Conservation (phyloP, 1,140 invertebrate species). For the Zaprionus lachaisei region DNA sequence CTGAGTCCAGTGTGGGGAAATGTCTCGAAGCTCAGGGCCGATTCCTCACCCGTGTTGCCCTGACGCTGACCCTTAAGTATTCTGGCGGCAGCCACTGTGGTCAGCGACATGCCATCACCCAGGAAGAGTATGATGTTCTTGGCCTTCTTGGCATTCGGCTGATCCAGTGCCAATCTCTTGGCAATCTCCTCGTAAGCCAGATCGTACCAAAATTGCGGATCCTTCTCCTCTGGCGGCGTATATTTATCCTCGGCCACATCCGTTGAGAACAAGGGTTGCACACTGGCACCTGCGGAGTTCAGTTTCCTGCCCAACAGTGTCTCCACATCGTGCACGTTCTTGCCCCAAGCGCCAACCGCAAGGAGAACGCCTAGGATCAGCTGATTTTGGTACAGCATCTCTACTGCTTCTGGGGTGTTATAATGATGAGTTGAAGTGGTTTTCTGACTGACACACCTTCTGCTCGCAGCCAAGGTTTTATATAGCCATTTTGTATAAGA, state of each 20-base stretch:
- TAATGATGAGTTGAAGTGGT: not conserved
- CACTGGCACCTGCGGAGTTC: not conserved
- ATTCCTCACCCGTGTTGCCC: constrained; percentile 87
- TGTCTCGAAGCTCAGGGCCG: constrained; percentile 89
- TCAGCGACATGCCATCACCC: constrained; percentile 92
- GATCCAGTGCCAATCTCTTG: constrained; percentile 37
- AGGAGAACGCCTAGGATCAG: constrained; percentile 10
- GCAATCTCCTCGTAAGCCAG: constrained; percentile 57
- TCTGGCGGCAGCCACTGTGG: constrained; percentile 89
- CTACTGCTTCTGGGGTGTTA: not conserved
- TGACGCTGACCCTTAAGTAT: constrained; percentile 88
- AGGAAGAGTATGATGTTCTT: constrained; percentile 91
- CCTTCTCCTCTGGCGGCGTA: constrained; percentile 58
- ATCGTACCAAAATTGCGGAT: constrained; percentile 69
- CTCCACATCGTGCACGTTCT: constrained; percentile 17
- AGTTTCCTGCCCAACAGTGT: constrained; percentile 4
- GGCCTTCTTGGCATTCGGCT: constrained; percentile 81
- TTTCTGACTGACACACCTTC: constrained; percentile 18
- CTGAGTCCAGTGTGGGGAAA: constrained; percentile 90
- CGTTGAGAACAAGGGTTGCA: constrained; percentile 7
- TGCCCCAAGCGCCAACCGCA: not conserved
- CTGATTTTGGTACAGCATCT: constrained; percentile 20
- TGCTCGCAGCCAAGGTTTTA: constrained; percentile 12
- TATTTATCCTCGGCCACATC: constrained; percentile 29
- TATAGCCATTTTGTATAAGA: constrained; percentile 12